Evolutionary conservation across 1,140 invertebrate genomes (phyloP).

Genomic region (Galendromus occidentalis): DNA sequence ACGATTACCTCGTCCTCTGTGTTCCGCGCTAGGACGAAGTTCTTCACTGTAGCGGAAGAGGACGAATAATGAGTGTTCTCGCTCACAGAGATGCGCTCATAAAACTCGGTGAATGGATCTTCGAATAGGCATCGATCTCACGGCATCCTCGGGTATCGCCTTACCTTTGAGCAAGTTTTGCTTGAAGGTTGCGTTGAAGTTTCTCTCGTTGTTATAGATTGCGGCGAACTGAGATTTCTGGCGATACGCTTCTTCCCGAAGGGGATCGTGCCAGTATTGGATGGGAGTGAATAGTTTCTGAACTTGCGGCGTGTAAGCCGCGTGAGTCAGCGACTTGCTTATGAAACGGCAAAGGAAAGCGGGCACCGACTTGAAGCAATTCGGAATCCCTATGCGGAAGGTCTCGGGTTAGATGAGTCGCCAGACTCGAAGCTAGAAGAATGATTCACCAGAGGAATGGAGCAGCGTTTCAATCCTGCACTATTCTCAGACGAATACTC

Average conservation of each 20-base stretch:
- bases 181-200: background rate
- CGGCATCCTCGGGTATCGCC: background rate
- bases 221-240: background rate
- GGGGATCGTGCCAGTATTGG: background rate
- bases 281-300: background rate
- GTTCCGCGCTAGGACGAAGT: background rate
- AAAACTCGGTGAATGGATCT: background rate
- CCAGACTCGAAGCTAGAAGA: too few relatives aligned
- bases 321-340: background rate
- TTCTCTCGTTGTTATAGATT: background rate
- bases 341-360: background rate
- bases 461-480: background rate
- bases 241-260: background rate
- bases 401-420: background rate
- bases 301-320: background rate
- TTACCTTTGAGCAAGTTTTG: background rate
- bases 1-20: background rate
- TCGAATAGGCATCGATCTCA: background rate
- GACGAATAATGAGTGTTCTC: background rate
- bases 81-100: too few relatives aligned
- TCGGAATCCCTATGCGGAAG: background rate
- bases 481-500: background rate
- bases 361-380: background rate
- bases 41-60: background rate
- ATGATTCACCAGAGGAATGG: background rate